Percentiles rank a stretch among this genome's conserved stretches.
These are phyloP conservation scores for Microctenopoma stevenorrisi DNA, from an alignment of 2,797 vertebrate genomes.

Conservation along the genomic window DNA sequence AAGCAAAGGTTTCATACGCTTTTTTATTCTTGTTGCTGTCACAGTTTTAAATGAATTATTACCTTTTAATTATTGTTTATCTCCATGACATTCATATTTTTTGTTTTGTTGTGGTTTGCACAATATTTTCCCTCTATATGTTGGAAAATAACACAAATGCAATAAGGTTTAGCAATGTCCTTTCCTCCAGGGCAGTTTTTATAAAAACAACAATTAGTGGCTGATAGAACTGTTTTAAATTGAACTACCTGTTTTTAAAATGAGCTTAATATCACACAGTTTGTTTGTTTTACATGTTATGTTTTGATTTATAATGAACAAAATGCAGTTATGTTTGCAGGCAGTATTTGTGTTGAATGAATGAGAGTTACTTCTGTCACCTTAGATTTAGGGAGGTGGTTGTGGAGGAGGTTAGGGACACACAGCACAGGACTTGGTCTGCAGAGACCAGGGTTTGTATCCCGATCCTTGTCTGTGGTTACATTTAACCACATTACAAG, in stretches of 20 bases:
- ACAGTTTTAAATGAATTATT: constrained; percentile 2
- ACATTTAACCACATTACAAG: too few relatives aligned
- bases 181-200: too few relatives aligned
- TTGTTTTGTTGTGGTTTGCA: neutral
- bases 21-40: neutral
- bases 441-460: too few relatives aligned
- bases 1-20: constrained; percentile 3
- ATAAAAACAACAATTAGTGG: too few relatives aligned
- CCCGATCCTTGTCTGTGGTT: too few relatives aligned
- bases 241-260: too few relatives aligned
- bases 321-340: neutral
- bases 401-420: too few relatives aligned
- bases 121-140: neutral
- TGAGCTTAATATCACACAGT: too few relatives aligned
- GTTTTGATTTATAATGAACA: neutral
- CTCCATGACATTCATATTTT: neutral
- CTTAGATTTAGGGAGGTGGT: too few relatives aligned
- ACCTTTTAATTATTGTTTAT: constrained; percentile 4
- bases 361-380: neutral
- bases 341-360: neutral
- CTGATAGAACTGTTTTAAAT: too few relatives aligned
- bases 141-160: neutral
- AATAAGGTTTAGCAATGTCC: neutral
- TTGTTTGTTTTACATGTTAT: neutral
- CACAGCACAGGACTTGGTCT: too few relatives aligned